phyloP scores from a whole-genome alignment of 1,140 invertebrate genomes.

The Zaprionus capensis region DNA sequence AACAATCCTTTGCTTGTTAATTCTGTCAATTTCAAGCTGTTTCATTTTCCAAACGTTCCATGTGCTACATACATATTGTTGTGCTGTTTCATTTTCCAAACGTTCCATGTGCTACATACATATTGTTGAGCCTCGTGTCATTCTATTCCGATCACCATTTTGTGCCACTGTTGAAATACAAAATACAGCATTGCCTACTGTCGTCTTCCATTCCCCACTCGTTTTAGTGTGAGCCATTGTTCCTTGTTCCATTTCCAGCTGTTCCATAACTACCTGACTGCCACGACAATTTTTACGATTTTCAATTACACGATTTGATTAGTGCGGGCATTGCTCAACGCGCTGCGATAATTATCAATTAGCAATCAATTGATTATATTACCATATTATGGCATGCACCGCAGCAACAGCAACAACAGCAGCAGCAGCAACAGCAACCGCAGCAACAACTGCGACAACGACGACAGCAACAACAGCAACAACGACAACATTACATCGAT shows the following conservation, averaged over 20 bases:
- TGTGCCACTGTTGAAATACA: neutral
- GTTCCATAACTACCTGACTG: too few relatives aligned
- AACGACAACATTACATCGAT: slow-evolving; percentile 19
- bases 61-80: neutral
- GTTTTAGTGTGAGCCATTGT: neutral
- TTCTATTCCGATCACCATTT: too few relatives aligned
- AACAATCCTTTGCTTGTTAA: too few relatives aligned
- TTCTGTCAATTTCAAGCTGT: neutral
- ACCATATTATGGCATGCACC: slow-evolving; percentile 48
- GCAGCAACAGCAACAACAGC: slow-evolving; percentile 27
- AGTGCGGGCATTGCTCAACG: slow-evolving; percentile 41
- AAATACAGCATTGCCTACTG: neutral
- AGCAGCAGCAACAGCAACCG: slow-evolving; percentile 2
- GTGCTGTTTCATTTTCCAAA: neutral
- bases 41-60: neutral
- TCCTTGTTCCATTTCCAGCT: slow-evolving; percentile 1
- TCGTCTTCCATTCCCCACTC: neutral
- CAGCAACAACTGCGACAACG: slow-evolving; percentile 16
- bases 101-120: neutral
- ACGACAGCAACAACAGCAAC: slow-evolving; percentile 12
- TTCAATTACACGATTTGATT: slow-evolving; percentile 48
- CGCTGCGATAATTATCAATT: slow-evolving; percentile 79
- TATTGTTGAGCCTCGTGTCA: too few relatives aligned
- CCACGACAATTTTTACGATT: slow-evolving; percentile 1
- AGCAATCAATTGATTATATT: slow-evolving; percentile 79